These are phyloP conservation scores for Galaxea fascicularis DNA, from an alignment of 92 coral and sea anemone genomes.

Conservation along the genomic window DNA sequence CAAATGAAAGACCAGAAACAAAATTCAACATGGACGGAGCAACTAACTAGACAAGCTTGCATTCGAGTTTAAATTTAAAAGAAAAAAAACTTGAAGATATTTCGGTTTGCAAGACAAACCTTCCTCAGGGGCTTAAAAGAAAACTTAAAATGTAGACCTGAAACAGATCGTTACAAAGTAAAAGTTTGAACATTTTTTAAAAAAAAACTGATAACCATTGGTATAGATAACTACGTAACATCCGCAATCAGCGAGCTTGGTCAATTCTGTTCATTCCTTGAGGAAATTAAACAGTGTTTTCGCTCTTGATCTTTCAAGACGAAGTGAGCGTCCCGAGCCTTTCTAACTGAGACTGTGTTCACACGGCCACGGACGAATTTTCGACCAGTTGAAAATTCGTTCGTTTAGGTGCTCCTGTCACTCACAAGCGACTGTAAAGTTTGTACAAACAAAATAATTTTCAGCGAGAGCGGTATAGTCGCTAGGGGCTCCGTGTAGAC, in stretches of 20 bases:
- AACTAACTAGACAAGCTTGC: constrained; percentile 10
- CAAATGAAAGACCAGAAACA: constrained; percentile 17
- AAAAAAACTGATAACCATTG: constrained; percentile 13
- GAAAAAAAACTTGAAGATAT: neutral
- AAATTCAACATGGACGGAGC: neutral
- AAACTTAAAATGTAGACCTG: neutral
- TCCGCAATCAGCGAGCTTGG: constrained; percentile 1
- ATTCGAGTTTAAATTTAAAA: neutral
- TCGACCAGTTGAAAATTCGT: constrained; percentile 11
- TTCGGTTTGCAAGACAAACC: constrained; percentile 12
- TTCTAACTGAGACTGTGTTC: constrained; percentile 16
- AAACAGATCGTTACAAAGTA: constrained; percentile 3
- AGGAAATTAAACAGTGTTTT: no score
- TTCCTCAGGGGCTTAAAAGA: constrained; percentile 14
- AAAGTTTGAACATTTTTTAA: neutral
- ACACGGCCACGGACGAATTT: neutral
- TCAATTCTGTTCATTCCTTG: neutral
- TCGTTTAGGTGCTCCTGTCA: neutral
- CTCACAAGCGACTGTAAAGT: constrained; percentile 14
- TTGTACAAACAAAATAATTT: neutral
- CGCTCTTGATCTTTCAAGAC: constrained; percentile 8
- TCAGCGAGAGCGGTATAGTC: constrained; percentile 18
- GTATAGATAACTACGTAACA: neutral
- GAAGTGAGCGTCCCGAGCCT: constrained; percentile 5
- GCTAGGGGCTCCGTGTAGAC: constrained; percentile 6